Evolutionary conservation across 2,888 invertebrate species (phyloP).

Genomic region (Bruchidius siliquastri): DNA sequence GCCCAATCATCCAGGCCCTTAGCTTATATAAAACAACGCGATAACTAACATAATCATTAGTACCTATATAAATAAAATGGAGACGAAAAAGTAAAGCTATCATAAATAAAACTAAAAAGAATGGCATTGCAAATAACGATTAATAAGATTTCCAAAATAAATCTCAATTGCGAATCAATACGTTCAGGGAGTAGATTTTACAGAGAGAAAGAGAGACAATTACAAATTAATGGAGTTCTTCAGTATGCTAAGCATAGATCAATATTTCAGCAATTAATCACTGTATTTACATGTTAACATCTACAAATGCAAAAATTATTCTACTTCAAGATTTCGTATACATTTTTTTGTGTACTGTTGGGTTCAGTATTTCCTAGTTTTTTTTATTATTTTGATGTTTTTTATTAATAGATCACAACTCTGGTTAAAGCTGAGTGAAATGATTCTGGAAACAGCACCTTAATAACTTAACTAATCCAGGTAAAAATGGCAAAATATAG

Average conservation of each 20-base stretch:
- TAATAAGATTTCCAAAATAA: background rate
- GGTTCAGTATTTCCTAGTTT: too few relatives aligned
- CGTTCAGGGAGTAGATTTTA: background rate
- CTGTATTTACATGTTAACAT: background rate
- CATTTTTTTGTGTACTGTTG: too few relatives aligned
- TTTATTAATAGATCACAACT: too few relatives aligned
- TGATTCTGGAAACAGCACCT: too few relatives aligned
- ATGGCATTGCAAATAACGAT: slow-evolving; percentile 4
- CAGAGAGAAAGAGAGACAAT: background rate
- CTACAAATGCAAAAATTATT: background rate
- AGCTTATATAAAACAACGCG: slow-evolving; percentile 3
- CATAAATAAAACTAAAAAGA: slow-evolving; percentile 3
- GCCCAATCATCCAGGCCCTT: slow-evolving; percentile 7
- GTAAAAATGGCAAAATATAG: too few relatives aligned
- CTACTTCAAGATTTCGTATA: too few relatives aligned
- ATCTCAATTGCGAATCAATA: background rate
- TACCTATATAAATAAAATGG: slow-evolving; percentile 2
- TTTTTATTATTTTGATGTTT: too few relatives aligned
- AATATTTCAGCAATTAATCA: background rate
- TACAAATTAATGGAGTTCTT: background rate
- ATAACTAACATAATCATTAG: slow-evolving; percentile 1
- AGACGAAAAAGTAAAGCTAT: slow-evolving; percentile 4
- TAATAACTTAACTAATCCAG: too few relatives aligned
- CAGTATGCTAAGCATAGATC: background rate
- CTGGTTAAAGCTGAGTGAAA: too few relatives aligned